Percentiles rank a stretch among this genome's conserved stretches.
These are phyloP conservation scores for Oreochromis aureus DNA, from an alignment of 2,113 vertebrate genomes.

Conservation along the genomic window DNA sequence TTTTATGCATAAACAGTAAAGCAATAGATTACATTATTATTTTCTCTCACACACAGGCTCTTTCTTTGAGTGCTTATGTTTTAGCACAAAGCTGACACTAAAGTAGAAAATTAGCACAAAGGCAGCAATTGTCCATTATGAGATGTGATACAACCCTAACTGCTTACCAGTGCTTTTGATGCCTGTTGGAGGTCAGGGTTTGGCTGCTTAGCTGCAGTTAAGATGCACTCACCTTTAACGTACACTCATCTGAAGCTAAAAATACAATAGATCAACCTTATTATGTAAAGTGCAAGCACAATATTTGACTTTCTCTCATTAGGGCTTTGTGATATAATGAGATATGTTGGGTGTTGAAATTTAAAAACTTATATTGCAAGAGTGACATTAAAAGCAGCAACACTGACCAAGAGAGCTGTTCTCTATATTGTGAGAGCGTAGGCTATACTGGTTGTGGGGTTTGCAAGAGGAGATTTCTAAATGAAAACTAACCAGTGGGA, in stretches of 20 bases:
- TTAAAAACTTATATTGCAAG: neutral
- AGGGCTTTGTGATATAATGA: fast-evolving
- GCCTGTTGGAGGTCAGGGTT: too few species aligned
- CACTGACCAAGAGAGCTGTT: neutral
- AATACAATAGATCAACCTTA: neutral
- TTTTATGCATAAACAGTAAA: too few species aligned
- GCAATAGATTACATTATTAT: too few species aligned
- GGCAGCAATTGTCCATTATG: fast-evolving
- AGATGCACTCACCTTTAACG: too few species aligned
- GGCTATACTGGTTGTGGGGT: neutral
- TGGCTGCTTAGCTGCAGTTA: too few species aligned
- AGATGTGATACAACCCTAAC: neutral
- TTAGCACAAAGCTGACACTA: neutral
- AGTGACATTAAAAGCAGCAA: neutral
- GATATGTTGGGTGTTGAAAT: fast-evolving
- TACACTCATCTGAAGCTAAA: too few species aligned
- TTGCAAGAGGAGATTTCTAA: neutral
- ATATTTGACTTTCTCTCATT: neutral
- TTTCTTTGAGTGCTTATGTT: neutral
- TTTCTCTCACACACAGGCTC: neutral
- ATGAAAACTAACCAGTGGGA: neutral
- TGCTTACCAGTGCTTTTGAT: too few species aligned
- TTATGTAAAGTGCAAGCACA: fast-evolving
- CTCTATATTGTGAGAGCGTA: neutral
- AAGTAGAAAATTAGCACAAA: neutral